Base-by-base conservation (phyloP, 2,113 vertebrate species). In the Solea solea region DNA sequence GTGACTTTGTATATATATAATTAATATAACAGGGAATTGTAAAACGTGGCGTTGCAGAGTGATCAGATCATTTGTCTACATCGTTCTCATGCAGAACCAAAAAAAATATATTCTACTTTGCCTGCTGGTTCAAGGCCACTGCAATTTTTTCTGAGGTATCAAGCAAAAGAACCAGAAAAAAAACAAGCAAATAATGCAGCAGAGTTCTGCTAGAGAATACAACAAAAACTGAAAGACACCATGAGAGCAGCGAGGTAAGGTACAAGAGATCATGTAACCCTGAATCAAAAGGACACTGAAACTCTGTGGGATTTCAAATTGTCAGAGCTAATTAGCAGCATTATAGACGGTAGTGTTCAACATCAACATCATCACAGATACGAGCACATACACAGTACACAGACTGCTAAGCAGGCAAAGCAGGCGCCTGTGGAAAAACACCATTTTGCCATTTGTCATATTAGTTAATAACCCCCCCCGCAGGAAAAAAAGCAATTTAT, bases 271-370 rank as follows among this genome's bases (percentile, higher is more conserved):
- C 69, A 77, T 25, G 39, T 55, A 59, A 90, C 78, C 83, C 84
- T 88, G 83, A 89, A 89, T 69, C 61, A 89, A 82, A 87, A 74
- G 64, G 81, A 88, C 15, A 64, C 15, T 39, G 74, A 79, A 80
- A 49, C 64, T 85, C 74, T 4, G 34, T 34, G 34, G 5, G 8
- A 67, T 81, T 67, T 76, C 48, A 68, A 81, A 69, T 81, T 80
- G 78, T 81, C 76, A 64, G 82, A 83, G 83, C 84, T 84, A 80
- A 72, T 84, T 84, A 86, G 91, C 90, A 91, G 91, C 89, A 84
- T 82, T 65, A 58, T 68, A 48, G 71, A 78, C 68, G 69, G 64
- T 62, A 46, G 72, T 64, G 68, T 76, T 68, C 64, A 52, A 84
- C 67, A 41, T 74, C 14, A 25, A 72, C 67, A 70, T 67, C 72